phyloP scores from a whole-genome alignment of 2,113 vertebrate genomes.

The Indicator maculatus region DNA sequence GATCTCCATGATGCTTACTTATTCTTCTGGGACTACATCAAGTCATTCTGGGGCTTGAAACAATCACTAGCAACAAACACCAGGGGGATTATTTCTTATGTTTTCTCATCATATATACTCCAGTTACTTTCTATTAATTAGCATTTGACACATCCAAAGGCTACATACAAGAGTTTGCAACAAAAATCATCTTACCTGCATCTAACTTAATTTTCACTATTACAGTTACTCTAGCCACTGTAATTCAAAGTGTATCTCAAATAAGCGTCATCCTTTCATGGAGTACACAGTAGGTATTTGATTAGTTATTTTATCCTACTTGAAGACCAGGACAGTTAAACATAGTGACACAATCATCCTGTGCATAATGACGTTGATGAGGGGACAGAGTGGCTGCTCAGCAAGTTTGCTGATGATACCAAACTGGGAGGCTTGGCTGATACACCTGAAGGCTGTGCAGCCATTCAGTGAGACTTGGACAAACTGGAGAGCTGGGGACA shows the following conservation, averaged over 20 bases:
- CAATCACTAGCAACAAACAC: background rate
- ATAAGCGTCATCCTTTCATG: background rate
- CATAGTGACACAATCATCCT: background rate
- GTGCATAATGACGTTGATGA: background rate
- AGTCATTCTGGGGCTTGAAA: background rate
- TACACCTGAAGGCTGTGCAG: no score
- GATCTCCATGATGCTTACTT: background rate
- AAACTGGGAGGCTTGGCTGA: no score
- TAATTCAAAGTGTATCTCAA: background rate
- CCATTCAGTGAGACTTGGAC: no score
- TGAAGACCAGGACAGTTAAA: background rate
- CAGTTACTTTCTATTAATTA: background rate
- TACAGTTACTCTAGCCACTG: background rate
- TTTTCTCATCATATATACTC: background rate
- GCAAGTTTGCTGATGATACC: no score
- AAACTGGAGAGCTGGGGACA: no score
- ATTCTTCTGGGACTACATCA: background rate
- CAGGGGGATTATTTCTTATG: background rate
- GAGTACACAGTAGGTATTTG: background rate
- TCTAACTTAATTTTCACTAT: background rate
- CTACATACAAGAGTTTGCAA: background rate
- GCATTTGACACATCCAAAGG: background rate
- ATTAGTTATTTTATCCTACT: background rate
- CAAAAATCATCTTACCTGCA: background rate
- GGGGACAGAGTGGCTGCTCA: no score